Evolutionary conservation across 2,888 invertebrate species (phyloP).

Genomic region (Tetranychus truncatus): DNA sequence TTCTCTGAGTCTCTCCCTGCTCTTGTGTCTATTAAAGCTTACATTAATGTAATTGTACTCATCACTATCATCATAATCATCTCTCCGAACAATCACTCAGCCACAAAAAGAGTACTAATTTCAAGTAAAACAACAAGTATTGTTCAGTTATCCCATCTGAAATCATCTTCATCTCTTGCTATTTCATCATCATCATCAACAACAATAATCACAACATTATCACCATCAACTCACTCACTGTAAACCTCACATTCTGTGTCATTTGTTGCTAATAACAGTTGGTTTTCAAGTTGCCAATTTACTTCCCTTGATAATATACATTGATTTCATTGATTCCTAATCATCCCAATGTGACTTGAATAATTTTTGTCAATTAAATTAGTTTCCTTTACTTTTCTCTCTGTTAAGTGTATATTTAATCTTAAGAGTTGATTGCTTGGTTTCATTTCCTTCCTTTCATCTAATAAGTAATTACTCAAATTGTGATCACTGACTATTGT

Average conservation of each 20-base stretch:
- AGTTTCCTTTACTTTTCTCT: neutral
- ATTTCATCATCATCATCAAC: neutral
- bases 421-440: too few relatives aligned
- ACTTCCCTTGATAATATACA: neutral
- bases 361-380: neutral
- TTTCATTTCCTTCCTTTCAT: too few relatives aligned
- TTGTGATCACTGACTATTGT: too few relatives aligned
- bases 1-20: neutral
- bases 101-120: neutral
- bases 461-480: too few relatives aligned
- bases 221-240: neutral
- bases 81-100: neutral
- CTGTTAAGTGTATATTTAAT: too few relatives aligned
- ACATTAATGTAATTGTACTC: neutral
- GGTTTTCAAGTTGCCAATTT: neutral
- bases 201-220: neutral
- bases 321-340: neutral
- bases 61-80: neutral
- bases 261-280: neutral
- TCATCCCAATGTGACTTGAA: neutral
- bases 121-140: neutral
- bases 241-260: neutral
- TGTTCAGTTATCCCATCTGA: neutral
- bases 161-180: neutral
- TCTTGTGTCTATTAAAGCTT: neutral